Percentiles rank a stretch among this genome's conserved stretches.
These are phyloP conservation scores for Drosophila malerkotliana DNA, from an alignment of 1,140 invertebrate species.

Conservation along the genomic window DNA sequence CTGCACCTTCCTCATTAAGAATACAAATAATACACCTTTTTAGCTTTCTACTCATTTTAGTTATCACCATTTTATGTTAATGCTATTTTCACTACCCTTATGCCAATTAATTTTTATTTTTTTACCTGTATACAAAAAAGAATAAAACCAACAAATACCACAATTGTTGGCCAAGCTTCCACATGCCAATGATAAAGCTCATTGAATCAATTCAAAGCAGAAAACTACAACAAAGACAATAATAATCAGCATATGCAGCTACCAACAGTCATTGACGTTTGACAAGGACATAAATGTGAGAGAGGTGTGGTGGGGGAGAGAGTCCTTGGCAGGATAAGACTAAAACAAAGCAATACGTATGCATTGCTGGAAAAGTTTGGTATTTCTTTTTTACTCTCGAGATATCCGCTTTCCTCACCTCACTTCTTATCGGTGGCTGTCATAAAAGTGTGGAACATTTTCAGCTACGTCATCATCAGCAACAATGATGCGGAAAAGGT, in stretches of 20 bases:
- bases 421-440: constrained; percentile 70
- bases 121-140: constrained; percentile 6
- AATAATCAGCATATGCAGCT: constrained; percentile 65
- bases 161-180: constrained; percentile 41
- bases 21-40: too few species aligned
- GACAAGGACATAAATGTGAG: constrained; percentile 34
- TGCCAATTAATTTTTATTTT: neutral
- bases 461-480: constrained; percentile 70
- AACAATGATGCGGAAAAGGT: constrained; percentile 47
- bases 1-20: too few species aligned
- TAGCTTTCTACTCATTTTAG: neutral
- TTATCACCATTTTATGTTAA: neutral
- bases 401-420: constrained; percentile 9
- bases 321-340: neutral
- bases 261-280: constrained; percentile 59
- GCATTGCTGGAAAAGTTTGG: constrained; percentile 70
- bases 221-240: constrained; percentile 40
- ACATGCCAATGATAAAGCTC: constrained; percentile 59
- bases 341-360: constrained; percentile 62
- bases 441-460: constrained; percentile 79
- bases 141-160: constrained; percentile 2
- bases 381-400: constrained; percentile 55
- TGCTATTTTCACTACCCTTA: neutral
- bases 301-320: neutral
- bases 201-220: constrained; percentile 61